A percentile compares a stretch with the other conserved stretches of the same genome.
Evolutionary conservation across 1,140 invertebrate species (phyloP).

Genomic region (Drosophila mojavensis): DNA sequence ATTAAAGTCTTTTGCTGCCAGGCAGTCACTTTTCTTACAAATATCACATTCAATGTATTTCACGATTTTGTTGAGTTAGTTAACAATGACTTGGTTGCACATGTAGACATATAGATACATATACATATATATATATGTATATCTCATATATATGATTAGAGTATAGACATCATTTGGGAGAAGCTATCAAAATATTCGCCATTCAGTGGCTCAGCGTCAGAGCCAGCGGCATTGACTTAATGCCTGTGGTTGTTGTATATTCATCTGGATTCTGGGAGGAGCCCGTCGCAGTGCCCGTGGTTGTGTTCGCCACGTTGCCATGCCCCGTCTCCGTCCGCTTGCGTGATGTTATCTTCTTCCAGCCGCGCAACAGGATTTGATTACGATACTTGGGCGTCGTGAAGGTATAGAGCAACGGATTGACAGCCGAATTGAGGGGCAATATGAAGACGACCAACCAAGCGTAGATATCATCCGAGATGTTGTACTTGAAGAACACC

Average conservation of each 20-base stretch:
- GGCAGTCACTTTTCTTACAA: conserved; percentile 43
- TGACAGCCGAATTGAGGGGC: conserved; percentile 91
- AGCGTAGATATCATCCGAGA: conserved; percentile 88
- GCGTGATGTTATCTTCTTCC: conserved; percentile 80
- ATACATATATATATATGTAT: neutral
- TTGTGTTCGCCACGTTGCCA: conserved; percentile 68
- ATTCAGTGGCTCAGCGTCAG: conserved; percentile 53
- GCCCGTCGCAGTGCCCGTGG: conserved; percentile 74
- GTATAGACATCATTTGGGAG: conserved; percentile 64
- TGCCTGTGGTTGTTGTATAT: conserved; percentile 44
- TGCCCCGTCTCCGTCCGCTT: conserved; percentile 62
- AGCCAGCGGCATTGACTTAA: conserved; percentile 63
- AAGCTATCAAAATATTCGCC: conserved; percentile 23
- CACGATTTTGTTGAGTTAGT: conserved; percentile 57
- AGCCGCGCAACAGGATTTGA: conserved; percentile 83
- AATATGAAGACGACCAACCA: conserved; percentile 91
- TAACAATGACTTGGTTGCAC: conserved; percentile 60
- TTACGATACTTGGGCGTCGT: conserved; percentile 89
- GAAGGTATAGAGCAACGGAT: conserved; percentile 92
- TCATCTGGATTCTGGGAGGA: conserved; percentile 77
- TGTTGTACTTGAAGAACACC: conserved; percentile 86
- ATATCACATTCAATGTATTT: conserved; percentile 81
- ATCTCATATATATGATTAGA: conserved; percentile 38
- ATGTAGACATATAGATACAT: conserved; percentile 44
- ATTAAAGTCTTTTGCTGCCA: neutral